Evolutionary conservation across 2,888 invertebrate genomes (phyloP).

Genomic region (Synanthedon myopaeformis): DNA sequence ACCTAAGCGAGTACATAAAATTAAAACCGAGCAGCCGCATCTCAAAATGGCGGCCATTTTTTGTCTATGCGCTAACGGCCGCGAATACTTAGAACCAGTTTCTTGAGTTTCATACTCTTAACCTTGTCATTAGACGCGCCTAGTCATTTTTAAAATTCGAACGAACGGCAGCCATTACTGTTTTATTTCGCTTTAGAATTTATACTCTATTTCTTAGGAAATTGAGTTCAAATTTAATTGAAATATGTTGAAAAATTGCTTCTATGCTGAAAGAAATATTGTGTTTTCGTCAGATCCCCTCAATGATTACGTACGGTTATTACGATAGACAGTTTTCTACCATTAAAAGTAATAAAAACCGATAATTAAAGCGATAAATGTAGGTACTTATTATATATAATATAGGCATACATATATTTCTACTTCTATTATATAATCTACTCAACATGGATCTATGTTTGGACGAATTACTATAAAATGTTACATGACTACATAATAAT

Average conservation of each 20-base stretch:
- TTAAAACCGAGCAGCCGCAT: conserved; percentile 6
- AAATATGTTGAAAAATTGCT: background rate
- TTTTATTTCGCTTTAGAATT: conserved; percentile 5
- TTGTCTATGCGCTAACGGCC: conserved; percentile 40
- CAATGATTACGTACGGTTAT: background rate
- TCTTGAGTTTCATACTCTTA: conserved; percentile 37
- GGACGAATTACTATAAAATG: too few relatives aligned
- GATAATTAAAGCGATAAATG: background rate
- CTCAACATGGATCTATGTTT: too few relatives aligned
- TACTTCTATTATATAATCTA: too few relatives aligned
- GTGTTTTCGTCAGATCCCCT: background rate
- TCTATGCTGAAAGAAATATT: background rate
- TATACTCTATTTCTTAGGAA: conserved; percentile 6
- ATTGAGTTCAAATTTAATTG: conserved; percentile 18
- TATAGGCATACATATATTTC: too few relatives aligned
- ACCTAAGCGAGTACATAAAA: background rate
- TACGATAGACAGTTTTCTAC: background rate
- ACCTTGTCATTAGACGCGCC: conserved; percentile 52
- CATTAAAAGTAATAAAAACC: background rate
- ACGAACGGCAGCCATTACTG: conserved; percentile 15
- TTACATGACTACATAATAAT: too few relatives aligned
- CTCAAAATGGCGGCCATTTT: conserved; percentile 46
- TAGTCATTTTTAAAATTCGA: conserved; percentile 43
- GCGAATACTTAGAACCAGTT: conserved; percentile 43
- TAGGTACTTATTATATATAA: too few relatives aligned